Evolutionary conservation across 2,113 vertebrate species (phyloP).

Genomic region (Hippocampus zosterae): DNA sequence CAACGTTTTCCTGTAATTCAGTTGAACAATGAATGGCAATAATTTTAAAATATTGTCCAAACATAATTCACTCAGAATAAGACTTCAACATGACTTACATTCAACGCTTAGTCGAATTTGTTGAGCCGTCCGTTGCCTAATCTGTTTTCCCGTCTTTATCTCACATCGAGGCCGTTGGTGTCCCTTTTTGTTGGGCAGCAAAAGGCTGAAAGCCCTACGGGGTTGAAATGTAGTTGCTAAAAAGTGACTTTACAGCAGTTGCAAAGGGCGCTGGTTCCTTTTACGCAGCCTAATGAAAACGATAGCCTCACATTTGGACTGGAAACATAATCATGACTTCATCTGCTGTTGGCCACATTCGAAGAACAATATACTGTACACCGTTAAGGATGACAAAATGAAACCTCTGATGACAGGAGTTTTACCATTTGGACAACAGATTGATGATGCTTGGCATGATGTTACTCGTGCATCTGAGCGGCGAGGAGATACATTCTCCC

Average conservation of each 20-base stretch:
- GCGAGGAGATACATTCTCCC: neutral
- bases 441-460: neutral
- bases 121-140: conserved; percentile 18
- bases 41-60: neutral
- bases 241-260: conserved; percentile 45
- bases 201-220: conserved; percentile 52
- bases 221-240: conserved; percentile 43
- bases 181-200: conserved; percentile 62
- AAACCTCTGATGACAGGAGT: conserved; percentile 7
- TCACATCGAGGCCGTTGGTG: conserved; percentile 21
- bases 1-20: neutral
- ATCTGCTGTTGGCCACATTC: conserved; percentile 32
- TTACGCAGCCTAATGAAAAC: conserved; percentile 54
- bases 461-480: neutral
- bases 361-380: conserved; percentile 25
- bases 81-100: conserved; percentile 30
- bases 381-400: conserved; percentile 21
- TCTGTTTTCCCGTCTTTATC: conserved; percentile 26
- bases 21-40: neutral
- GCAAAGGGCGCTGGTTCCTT: conserved; percentile 36
- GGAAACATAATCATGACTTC: conserved; percentile 55
- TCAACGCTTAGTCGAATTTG: neutral
- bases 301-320: conserved; percentile 54
- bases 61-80: neutral
- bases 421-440: neutral